phyloP scores from a whole-genome alignment of 1,140 invertebrate genomes.

The Calephelis nemesis region DNA sequence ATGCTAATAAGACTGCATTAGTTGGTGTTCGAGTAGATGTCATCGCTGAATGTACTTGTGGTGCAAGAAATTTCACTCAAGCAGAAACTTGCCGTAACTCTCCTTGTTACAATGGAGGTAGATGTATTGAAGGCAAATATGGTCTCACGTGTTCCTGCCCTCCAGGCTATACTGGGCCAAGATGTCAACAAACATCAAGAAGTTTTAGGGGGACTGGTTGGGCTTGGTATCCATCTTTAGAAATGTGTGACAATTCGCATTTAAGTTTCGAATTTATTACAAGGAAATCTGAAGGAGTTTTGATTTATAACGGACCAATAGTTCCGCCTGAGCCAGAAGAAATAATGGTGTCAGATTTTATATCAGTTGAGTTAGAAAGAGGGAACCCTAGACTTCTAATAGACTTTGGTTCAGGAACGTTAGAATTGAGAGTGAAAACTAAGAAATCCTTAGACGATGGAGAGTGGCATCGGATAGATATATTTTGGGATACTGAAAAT shows the following conservation, averaged over 20 bases:
- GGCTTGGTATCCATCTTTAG: slow-evolving; percentile 97
- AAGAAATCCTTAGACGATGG: slow-evolving; percentile 93
- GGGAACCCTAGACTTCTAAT: slow-evolving; percentile 94
- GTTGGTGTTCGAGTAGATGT: slow-evolving; percentile 95
- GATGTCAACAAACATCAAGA: slow-evolving; percentile 96
- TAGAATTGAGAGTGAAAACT: slow-evolving; percentile 93
- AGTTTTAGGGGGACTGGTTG: slow-evolving; percentile 95
- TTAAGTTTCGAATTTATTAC: slow-evolving; percentile 97
- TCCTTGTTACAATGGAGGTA: slow-evolving; percentile 96
- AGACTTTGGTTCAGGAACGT: slow-evolving; percentile 96
- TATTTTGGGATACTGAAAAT: slow-evolving; percentile 96
- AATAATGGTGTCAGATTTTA: slow-evolving; percentile 94
- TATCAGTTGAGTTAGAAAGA: slow-evolving; percentile 94
- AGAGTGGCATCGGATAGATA: slow-evolving; percentile 96
- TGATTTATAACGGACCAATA: slow-evolving; percentile 98
- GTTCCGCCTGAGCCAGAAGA: slow-evolving; percentile 94
- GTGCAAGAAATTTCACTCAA: slow-evolving; percentile 93
- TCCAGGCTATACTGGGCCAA: slow-evolving; percentile 93
- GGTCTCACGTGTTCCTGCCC: slow-evolving; percentile 94
- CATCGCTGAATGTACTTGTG: slow-evolving; percentile 94
- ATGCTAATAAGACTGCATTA: slow-evolving; percentile 96
- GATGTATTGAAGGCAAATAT: slow-evolving; percentile 93
- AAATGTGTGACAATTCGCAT: slow-evolving; percentile 97
- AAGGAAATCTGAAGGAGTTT: slow-evolving; percentile 91
- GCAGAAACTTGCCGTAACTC: slow-evolving; percentile 93